Evolutionary conservation across 92 coral and sea anemone genomes (phyloP).

Genomic region (Epizoanthus fatuus): DNA sequence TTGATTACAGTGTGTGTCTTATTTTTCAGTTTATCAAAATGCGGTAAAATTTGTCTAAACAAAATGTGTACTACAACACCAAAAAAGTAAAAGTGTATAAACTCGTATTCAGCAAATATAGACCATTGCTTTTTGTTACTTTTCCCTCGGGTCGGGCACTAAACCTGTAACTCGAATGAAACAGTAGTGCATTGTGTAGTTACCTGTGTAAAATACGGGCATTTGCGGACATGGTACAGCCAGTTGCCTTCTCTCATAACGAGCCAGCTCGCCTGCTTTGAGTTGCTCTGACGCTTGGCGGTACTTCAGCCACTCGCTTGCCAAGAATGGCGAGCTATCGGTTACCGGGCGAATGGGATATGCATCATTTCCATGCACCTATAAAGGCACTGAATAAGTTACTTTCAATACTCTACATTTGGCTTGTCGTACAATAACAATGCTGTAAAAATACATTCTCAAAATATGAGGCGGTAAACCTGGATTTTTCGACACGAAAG

Average conservation of each 20-base stretch:
- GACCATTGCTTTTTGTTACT: neutral
- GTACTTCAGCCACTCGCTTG: conserved; percentile 85
- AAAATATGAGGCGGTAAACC: no score
- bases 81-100: no score
- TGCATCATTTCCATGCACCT: conserved; percentile 59
- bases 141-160: neutral
- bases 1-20: no score
- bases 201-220: conserved; percentile 85
- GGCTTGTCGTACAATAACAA: no score
- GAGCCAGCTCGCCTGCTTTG: conserved; percentile 58
- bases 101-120: no score
- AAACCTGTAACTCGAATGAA: neutral
- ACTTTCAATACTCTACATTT: neutral
- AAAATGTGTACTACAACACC: no score
- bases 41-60: no score
- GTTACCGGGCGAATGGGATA: conserved; percentile 60
- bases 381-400: neutral
- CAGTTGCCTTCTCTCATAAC: conserved; percentile 62
- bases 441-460: no score
- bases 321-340: conserved; percentile 63
- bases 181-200: neutral
- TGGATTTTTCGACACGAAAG: no score
- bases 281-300: conserved; percentile 67
- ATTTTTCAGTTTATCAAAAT: no score
- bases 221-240: conserved; percentile 68